Evolutionary conservation across 2,113 vertebrate genomes (phyloP), one percentile per base, ranked within the genome.

Genomic region (Rhea americana): DNA sequence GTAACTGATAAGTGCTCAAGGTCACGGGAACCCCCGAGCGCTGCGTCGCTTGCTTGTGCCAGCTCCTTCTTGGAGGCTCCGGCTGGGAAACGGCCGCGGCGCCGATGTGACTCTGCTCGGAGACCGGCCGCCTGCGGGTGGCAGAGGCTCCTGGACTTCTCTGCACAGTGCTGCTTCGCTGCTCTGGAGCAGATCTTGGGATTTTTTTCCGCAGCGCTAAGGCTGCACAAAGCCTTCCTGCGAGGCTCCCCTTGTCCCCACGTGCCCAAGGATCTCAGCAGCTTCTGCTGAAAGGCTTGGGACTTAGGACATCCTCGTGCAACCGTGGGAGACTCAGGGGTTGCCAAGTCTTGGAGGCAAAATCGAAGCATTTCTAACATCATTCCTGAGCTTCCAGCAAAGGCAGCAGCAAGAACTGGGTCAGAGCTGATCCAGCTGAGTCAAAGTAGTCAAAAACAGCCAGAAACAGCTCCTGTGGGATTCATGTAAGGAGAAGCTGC

Each of bases 11-110:
- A 45, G 32, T 3, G 7, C 91, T 92, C 70, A 94, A 91, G 95
- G 96, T 93, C 66, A 1, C 62, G 92, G 83, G 80, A 82, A 58
- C 82, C 82, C 85, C 91, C 9, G 0, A 87, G 94, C n/a, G 53
- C 95, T 91, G 93, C 94, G 90, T 59, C 86, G 92, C 2, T 10
- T 87, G 89, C 70, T 89, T 59, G 68, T 91, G 93, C 95, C 95
- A 94, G 93, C 94, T 91, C 83, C 39, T 55, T 74, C 11, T 88
- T 8, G 2, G 76, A 32, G 75, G 88, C 91, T 94, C 79, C 39
- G 32, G 90, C 93, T 88, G 85, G 85, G 91, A 94, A 89, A 6
- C 82, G 88, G 88, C 90, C 20, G 0, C 1, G 3, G 39, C 21
- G 59, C 73, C 79, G 87, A 82, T 80, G 84, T 92, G 91, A 82